Percentiles rank a stretch among this genome's conserved stretches.
Evolutionary conservation across 2,113 vertebrate species (phyloP).

Genomic region (Protobothrops flavoviridis): DNA sequence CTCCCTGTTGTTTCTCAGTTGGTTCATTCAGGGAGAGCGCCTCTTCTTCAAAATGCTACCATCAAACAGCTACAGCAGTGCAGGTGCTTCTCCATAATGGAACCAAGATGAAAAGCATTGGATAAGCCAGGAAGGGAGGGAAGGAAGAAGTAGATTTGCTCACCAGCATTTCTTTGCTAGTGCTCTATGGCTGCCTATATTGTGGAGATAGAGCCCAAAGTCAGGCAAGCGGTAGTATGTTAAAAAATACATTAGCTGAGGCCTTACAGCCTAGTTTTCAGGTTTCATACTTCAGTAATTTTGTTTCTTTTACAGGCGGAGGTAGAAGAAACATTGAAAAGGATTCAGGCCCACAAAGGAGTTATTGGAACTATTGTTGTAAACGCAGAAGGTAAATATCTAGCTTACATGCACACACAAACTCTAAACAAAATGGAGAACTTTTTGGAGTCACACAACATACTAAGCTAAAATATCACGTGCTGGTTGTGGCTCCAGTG

Average conservation of each 20-base stretch:
- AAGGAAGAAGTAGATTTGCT: not conserved
- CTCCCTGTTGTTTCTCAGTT: not conserved
- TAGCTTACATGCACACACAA: not conserved
- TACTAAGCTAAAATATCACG: not conserved
- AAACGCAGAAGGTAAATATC: conserved; percentile 77
- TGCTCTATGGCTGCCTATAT: not conserved
- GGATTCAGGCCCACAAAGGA: conserved; percentile 80
- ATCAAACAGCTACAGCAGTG: too few species aligned
- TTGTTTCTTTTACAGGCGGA: conserved; percentile 70
- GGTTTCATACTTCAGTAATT: not conserved
- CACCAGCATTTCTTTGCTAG: not conserved
- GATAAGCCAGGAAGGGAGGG: not conserved
- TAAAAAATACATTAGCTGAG: not conserved
- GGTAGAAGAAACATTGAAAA: conserved; percentile 82
- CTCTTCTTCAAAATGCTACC: not conserved
- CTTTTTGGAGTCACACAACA: not conserved
- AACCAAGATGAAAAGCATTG: not conserved
- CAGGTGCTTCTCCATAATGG: not conserved
- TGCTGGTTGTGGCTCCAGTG: not conserved
- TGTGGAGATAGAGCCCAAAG: not conserved
- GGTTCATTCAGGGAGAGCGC: not conserved
- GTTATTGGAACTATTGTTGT: conserved; percentile 78
- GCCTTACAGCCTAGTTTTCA: not conserved
- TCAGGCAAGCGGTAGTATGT: not conserved
- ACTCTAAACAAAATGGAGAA: not conserved